phyloP scores from a whole-genome alignment of 2,888 invertebrate genomes.

The Dromius quadrimaculatus region DNA sequence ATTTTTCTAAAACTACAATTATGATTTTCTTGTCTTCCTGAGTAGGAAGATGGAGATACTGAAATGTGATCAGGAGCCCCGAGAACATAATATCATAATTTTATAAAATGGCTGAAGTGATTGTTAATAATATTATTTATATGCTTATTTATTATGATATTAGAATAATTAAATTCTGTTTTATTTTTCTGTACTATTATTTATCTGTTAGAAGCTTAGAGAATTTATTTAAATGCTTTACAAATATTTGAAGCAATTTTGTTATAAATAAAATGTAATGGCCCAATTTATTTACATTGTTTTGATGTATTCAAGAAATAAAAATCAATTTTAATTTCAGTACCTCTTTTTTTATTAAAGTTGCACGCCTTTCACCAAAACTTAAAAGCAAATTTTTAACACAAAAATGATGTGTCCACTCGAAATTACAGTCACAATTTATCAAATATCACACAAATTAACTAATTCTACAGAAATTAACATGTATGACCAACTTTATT shows the following conservation, averaged over 20 bases:
- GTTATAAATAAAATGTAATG: slow-evolving; percentile 3
- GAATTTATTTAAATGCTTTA: slow-evolving; percentile 3
- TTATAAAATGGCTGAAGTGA: slow-evolving; percentile 21
- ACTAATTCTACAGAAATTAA: too few relatives aligned
- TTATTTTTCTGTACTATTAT: slow-evolving; percentile 6
- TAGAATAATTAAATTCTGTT: background rate
- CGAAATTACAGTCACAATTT: too few relatives aligned
- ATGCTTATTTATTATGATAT: background rate
- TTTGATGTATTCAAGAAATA: too few relatives aligned
- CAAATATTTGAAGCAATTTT: background rate
- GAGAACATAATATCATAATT: background rate
- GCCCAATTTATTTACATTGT: slow-evolving; percentile 7
- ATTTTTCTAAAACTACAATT: slow-evolving; percentile 29
- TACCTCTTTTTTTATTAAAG: too few relatives aligned
- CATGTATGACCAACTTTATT: too few relatives aligned
- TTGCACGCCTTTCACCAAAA: too few relatives aligned
- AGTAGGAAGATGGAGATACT: background rate
- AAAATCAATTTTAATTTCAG: too few relatives aligned
- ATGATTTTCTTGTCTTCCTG: slow-evolving; percentile 4
- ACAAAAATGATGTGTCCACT: too few relatives aligned
- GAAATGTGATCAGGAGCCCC: slow-evolving; percentile 19
- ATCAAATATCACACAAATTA: too few relatives aligned
- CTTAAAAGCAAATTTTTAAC: too few relatives aligned
- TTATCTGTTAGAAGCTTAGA: too few relatives aligned
- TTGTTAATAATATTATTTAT: slow-evolving; percentile 13